phyloP scores from a whole-genome alignment of 2,113 vertebrate species.

The Daubentonia madagascariensis region DNA sequence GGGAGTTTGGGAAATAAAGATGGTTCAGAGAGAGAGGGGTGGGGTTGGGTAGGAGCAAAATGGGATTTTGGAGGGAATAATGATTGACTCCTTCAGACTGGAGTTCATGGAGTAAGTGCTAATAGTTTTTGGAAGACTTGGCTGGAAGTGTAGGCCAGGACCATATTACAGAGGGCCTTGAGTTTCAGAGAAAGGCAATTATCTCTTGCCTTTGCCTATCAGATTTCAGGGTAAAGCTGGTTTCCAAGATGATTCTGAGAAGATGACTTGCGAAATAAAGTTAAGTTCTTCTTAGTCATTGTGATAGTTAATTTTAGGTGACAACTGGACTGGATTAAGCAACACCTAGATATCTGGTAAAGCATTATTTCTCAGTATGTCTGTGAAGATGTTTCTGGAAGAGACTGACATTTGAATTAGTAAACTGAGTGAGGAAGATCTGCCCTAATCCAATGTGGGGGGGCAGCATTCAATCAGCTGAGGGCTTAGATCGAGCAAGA shows the following conservation, averaged over 20 bases:
- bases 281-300: neutral
- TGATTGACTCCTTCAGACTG: neutral
- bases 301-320: neutral
- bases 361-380: neutral
- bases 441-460: neutral
- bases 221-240: neutral
- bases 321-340: neutral
- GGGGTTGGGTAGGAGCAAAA: neutral
- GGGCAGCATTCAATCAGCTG: neutral
- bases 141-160: neutral
- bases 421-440: neutral
- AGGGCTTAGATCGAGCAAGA: neutral
- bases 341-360: neutral
- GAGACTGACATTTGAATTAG: neutral
- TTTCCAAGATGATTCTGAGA: neutral
- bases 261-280: neutral
- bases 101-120: too few relatives aligned
- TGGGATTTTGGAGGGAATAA: neutral
- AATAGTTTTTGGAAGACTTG: too few relatives aligned
- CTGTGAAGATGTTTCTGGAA: neutral
- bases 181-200: neutral
- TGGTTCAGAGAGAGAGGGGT: too few relatives aligned
- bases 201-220: accelerated
- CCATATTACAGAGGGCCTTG: neutral
- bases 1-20: neutral